Conservation (phyloP, 2,888 invertebrate genomes). For the Eledona agricola region DNA sequence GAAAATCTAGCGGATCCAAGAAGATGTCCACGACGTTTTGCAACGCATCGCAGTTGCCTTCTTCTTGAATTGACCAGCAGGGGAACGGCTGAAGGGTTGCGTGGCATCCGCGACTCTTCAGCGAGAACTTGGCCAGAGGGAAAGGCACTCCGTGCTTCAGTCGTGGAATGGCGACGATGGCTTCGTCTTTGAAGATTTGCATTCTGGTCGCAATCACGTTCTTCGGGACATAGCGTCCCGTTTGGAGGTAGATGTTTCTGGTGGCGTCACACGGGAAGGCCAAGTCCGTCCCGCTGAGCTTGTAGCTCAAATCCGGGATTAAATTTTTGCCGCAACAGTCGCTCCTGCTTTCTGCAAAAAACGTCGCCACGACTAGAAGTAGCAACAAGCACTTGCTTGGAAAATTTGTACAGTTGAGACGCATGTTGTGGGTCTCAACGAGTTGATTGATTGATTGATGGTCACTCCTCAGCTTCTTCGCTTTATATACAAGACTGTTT, state of each 20-base stretch:
- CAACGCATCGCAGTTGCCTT: conserved; percentile 72
- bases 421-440: no score
- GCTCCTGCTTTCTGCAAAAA: conserved; percentile 31
- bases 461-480: no score
- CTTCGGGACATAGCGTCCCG: conserved; percentile 67
- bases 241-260: conserved; percentile 67
- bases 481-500: no score
- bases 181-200: conserved; percentile 68
- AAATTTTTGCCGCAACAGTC: conserved; percentile 46
- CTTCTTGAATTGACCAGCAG: conserved; percentile 75
- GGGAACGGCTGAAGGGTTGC: conserved; percentile 70
- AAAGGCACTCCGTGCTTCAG: conserved; percentile 70
- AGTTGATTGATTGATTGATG: no score
- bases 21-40: conserved; percentile 76
- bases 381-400: no score
- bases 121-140: conserved; percentile 67
- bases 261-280: conserved; percentile 61
- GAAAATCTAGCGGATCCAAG: conserved; percentile 67
- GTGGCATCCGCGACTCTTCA: conserved; percentile 64
- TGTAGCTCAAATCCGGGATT: conserved; percentile 54
- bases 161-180: conserved; percentile 69
- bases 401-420: no score
- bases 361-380: no score
- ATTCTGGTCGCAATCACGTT: conserved; percentile 71
- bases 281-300: conserved; percentile 54